phyloP scores from a whole-genome alignment of 2,888 invertebrate species.

The Colletes collaris region DNA sequence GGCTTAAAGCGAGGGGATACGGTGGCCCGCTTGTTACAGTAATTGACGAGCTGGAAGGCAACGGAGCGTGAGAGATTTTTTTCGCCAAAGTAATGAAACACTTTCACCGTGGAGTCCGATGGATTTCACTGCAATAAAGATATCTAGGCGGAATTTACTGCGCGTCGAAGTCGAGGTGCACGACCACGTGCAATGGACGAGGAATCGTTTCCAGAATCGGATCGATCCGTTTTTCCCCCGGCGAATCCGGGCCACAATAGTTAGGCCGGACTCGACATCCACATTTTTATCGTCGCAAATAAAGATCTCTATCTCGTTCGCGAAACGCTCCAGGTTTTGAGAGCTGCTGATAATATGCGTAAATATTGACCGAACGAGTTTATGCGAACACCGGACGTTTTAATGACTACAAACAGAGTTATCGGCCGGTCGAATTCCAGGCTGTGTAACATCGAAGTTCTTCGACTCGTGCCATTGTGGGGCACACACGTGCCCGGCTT shows the following conservation, averaged over 20 bases:
- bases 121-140: constrained; percentile 38
- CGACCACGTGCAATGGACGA: neutral
- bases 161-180: constrained; percentile 1
- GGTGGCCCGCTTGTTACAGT: constrained; percentile 35
- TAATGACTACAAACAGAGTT: constrained; percentile 28
- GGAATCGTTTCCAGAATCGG: constrained; percentile 12
- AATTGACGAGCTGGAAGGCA: constrained; percentile 43
- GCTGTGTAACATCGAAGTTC: neutral
- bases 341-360: constrained; percentile 25
- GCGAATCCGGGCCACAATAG: neutral
- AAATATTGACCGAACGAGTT: constrained; percentile 10
- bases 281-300: constrained; percentile 1
- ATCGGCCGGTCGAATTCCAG: constrained; percentile 32
- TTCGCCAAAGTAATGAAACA: constrained; percentile 38
- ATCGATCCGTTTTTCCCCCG: neutral
- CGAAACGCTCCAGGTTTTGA: constrained; percentile 6
- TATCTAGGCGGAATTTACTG: constrained; percentile 17
- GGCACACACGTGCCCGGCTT: too few relatives aligned
- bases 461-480: neutral
- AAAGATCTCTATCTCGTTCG: constrained; percentile 5
- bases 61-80: constrained; percentile 45
- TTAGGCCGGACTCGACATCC: neutral
- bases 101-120: constrained; percentile 53
- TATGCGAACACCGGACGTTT: constrained; percentile 1
- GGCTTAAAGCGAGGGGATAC: constrained; percentile 20